phyloP scores from a whole-genome alignment of 2,113 vertebrate species.

The Heterotilapia buettikoferi region DNA sequence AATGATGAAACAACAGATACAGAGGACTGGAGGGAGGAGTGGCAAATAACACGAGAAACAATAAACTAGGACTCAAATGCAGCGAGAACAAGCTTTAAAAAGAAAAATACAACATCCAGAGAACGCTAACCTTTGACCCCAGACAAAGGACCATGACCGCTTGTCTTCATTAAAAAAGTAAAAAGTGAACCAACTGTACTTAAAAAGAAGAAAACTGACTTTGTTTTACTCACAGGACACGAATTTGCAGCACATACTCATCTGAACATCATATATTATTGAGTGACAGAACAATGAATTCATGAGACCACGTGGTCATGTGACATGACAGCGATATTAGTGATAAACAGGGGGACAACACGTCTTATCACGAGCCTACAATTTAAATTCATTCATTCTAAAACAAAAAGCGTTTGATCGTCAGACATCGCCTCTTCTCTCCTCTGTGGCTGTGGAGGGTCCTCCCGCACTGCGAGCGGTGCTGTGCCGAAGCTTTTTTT shows the following conservation, averaged over 20 bases:
- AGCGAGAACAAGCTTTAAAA: background rate
- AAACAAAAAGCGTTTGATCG: background rate
- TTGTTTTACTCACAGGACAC: background rate
- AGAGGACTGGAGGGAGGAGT: background rate
- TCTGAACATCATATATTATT: background rate
- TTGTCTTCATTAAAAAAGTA: background rate
- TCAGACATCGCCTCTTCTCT: background rate
- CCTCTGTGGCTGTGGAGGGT: slow-evolving; percentile 49
- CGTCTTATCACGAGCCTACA: background rate
- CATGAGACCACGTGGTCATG: background rate
- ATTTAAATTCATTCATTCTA: background rate
- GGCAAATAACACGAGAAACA: background rate
- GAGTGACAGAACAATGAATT: background rate
- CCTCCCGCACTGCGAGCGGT: slow-evolving; percentile 71
- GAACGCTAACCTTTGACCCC: background rate
- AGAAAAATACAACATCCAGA: background rate
- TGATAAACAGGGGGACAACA: background rate
- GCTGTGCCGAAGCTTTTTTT: slow-evolving; percentile 42
- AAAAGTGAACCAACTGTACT: background rate
- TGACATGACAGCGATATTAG: background rate
- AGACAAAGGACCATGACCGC: background rate
- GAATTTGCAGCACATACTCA: background rate
- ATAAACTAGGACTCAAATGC: background rate
- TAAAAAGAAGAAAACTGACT: background rate
- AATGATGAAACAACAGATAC: background rate